Conservation (phyloP, 1,140 invertebrate species). For the Wiebesia pumilae region DNA sequence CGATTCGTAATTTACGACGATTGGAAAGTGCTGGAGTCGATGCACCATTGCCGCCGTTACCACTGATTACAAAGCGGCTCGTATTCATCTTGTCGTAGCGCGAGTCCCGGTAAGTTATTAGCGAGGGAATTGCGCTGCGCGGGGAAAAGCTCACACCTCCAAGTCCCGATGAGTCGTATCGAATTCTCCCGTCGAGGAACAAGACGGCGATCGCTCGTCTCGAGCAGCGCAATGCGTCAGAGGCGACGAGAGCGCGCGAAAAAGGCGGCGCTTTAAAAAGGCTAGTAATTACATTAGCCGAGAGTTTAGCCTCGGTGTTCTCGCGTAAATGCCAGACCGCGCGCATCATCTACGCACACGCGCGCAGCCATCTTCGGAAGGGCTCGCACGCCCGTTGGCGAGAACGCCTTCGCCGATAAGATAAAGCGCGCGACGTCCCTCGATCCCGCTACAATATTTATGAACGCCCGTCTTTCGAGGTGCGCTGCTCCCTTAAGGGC, state of each 20-base stretch:
- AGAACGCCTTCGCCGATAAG: constrained; percentile 19
- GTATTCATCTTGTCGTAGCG: not conserved
- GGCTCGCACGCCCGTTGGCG: not conserved
- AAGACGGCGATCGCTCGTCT: too few species aligned
- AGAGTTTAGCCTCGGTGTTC: not conserved
- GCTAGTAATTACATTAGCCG: not conserved
- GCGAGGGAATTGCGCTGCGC: too few species aligned
- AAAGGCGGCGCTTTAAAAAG: not conserved
- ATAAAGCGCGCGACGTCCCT: not conserved
- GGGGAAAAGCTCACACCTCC: not conserved
- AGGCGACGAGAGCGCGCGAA: not conserved
- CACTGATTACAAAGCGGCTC: not conserved
- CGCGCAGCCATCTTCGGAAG: too few species aligned
- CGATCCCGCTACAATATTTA: constrained; percentile 1
- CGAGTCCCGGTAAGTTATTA: not conserved
- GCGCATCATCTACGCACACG: too few species aligned
- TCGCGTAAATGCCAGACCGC: too few species aligned
- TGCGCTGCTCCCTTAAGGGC: not conserved
- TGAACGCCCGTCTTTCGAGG: not conserved
- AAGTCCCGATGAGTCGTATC: not conserved
- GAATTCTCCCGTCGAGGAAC: not conserved
- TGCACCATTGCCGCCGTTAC: too few species aligned
- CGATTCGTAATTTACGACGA: not conserved
- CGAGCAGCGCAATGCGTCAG: too few species aligned
- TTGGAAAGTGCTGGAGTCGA: too few species aligned